A percentile compares a stretch with the other conserved stretches of the same genome.
phyloP scores from a whole-genome alignment of 1,140 invertebrate genomes.

The Pogonomyrmex californicus region DNA sequence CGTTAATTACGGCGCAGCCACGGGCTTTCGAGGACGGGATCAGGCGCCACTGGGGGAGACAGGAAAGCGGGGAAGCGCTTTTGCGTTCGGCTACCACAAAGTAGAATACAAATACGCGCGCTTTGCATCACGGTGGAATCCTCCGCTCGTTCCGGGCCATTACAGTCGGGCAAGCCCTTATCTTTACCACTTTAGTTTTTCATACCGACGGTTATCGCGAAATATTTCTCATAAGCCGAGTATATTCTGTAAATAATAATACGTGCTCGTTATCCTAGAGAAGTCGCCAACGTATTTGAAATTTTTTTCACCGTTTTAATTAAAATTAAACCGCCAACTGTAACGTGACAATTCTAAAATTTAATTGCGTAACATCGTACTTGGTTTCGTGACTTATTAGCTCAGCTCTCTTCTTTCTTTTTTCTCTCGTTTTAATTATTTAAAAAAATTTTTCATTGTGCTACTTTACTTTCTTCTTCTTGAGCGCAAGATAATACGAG shows the following conservation, averaged over 20 bases:
- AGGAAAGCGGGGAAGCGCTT: conserved; percentile 57
- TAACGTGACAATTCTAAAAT: not conserved
- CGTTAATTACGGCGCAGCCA: conserved; percentile 84
- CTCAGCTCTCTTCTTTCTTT: not conserved
- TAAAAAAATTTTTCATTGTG: not conserved
- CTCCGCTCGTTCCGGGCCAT: conserved; percentile 66
- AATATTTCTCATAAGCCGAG: conserved; percentile 69
- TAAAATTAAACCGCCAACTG: not conserved
- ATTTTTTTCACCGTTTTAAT: not conserved
- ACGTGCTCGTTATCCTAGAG: not conserved
- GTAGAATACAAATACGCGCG: conserved; percentile 61
- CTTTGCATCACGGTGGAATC: conserved; percentile 59
- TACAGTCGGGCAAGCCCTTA: conserved; percentile 71
- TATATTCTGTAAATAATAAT: conserved; percentile 29
- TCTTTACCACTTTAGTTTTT: conserved; percentile 70
- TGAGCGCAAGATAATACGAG: not conserved
- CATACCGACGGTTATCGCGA: conserved; percentile 70
- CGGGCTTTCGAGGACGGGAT: conserved; percentile 69
- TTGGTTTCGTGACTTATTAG: not conserved
- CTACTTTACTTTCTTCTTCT: not conserved
- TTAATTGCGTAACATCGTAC: not conserved
- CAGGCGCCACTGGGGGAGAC: conserved; percentile 48
- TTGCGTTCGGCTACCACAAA: conserved; percentile 69
- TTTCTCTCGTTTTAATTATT: not conserved
- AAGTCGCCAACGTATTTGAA: not conserved